Evolutionary conservation across 1,140 invertebrate genomes (phyloP), one percentile per base, ranked within the genome.

Genomic region (Hestina assimilis): DNA sequence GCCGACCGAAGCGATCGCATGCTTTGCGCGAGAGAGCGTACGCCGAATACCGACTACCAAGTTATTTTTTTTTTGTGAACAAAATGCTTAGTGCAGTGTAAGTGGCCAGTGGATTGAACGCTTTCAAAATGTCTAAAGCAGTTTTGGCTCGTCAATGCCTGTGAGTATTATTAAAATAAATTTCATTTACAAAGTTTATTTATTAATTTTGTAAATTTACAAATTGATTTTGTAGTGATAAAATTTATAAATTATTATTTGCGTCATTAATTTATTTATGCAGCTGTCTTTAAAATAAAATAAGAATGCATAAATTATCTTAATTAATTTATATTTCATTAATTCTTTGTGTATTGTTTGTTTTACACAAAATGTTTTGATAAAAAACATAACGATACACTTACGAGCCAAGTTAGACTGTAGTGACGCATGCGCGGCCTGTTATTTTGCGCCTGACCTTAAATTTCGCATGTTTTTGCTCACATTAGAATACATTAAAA

Each of bases 121-220:
- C 20, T 58, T 14, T 43, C 8, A 61, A 61, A 26, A 61, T 61
- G 59, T 48, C 55, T 12, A 55, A 33, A 38, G 9, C 51, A 5
- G 31, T 54, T 17, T 21, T 61, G 28, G 51, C 40, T 11, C 51
- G 59, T 28, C 59, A 61, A 11, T 61, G 59, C 20, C 24, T 61
- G 59, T 61, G 11, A 61, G 59, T 61, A 50, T 26, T 26, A 29
- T 17, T 40, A n/a, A n/a, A n/a, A n/a, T n/a, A n/a, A n/a, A n/a
- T 12, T 29, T 41, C 20, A 4, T 23, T 24, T 19, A 19, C 26
- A 26, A 15, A 17, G 24, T 29, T 1, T 29, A 9, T 1, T 17
- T 28, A 28, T 26, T n/a, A 26, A 8, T 4, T 15, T 15, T 43
- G 14, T 38, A 8, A n/a, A n/a, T n/a, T n/a, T n/a, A n/a, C n/a